Base-by-base conservation (phyloP, 2,113 vertebrate genomes). In the Trematomus loennbergii region DNA sequence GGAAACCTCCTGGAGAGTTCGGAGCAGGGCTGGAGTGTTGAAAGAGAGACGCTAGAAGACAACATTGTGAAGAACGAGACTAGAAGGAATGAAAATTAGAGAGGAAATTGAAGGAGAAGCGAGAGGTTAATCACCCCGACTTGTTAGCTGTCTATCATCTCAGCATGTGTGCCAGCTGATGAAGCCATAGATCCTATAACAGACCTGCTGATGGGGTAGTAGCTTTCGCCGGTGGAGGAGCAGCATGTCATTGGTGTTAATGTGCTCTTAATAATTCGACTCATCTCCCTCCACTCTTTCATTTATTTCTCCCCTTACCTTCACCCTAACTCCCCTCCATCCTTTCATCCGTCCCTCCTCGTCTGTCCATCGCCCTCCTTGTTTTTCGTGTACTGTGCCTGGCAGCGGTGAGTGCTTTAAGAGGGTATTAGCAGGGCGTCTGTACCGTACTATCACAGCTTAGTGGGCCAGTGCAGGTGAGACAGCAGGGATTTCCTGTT, bases 401-500 rank as follows among this genome's bases (percentile, higher is more conserved):
- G 83, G 86, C 86, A 74, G 78, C 45, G 15, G 25, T 66, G 60
- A 79, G 78, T 77, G 81, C 91, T 90, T 82, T 88, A 88, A 91
- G 83, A 87, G 81, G 86, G 83, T 86, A 85, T 91, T 91, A 94
- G 88, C 73, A 70, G 66, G 76, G 82, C 48, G 80, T 83, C 72
- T 78, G 82, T 84, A 76, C 81, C 54, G 75, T 65, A 85, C 82
- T 88, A 91, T 91, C 87, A 88, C 84, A 90, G 86, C 86, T 92
- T 92, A 92, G 90, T 58, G 79, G 82, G 74, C 81, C 88, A 71
- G 73, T 71, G 82, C 87, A 89, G 92, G 86, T 89, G 89, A 90
- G 92, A 91, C 87, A 92, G 84, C 89, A 88, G 87, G 88, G 89
- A 93, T 93, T 94, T 92, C 93, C 93, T 94, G 89, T 91, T 76